Conservation (phyloP, 1,140 invertebrate species). For the Pachypeltis micranthus region DNA sequence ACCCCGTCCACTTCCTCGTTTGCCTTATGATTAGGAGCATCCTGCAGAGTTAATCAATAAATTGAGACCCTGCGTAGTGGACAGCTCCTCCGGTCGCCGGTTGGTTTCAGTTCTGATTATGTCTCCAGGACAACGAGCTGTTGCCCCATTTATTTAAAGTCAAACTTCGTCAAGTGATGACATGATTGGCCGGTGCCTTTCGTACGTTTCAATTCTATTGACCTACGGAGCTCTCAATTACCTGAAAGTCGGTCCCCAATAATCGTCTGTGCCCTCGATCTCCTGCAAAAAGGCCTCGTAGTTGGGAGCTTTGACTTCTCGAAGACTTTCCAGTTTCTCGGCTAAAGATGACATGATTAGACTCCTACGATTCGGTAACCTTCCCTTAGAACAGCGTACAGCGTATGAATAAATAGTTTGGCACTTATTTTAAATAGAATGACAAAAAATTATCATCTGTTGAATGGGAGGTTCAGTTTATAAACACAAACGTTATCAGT, state of each 20-base stretch:
- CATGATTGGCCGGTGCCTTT: too few species aligned
- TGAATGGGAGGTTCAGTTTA: too few species aligned
- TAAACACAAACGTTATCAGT: too few species aligned
- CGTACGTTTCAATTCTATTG: background rate
- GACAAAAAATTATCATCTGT: too few species aligned
- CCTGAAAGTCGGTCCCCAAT: slow-evolving; percentile 79
- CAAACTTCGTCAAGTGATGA: too few species aligned
- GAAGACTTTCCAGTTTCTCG: slow-evolving; percentile 14
- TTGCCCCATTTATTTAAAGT: background rate
- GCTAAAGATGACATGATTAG: too few species aligned
- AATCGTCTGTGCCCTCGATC: slow-evolving; percentile 82
- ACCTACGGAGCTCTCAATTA: slow-evolving; percentile 31
- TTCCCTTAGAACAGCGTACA: too few species aligned
- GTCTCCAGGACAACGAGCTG: background rate
- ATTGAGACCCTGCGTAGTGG: slow-evolving; percentile 6
- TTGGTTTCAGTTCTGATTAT: too few species aligned
- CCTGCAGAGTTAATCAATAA: slow-evolving; percentile 19
- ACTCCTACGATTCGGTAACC: too few species aligned
- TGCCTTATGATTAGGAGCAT: background rate
- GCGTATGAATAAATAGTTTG: too few species aligned
- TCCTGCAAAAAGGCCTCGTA: slow-evolving; percentile 64
- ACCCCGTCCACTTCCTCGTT: background rate
- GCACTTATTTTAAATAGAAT: too few species aligned
- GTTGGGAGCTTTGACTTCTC: slow-evolving; percentile 23
- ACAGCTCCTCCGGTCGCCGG: too few species aligned